Base-by-base conservation (phyloP, 2,797 vertebrate genomes). In the Morus bassanus region DNA sequence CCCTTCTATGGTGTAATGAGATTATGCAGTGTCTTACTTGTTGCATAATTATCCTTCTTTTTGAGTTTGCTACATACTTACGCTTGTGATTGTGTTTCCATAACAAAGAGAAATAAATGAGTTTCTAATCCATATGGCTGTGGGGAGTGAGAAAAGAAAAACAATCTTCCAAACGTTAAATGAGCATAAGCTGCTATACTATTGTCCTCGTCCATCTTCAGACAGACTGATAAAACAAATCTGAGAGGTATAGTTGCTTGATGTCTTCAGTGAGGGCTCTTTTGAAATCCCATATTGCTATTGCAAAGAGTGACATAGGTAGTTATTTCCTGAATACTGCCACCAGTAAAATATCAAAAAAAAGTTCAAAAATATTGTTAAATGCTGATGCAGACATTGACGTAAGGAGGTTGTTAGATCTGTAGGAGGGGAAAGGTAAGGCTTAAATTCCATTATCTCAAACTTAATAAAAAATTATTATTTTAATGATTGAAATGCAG, bases 71-170 rank as follows among this genome's bases (percentile, higher is more conserved):
- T 74, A 13, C 60, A 33, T 67, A 82, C 7, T 91, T 91, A 23
- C 0, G 0, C 53, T 87, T 89, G 72, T 94, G 54, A 35, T 12
- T 91, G 18, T 95, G 54, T 79, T 91, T 93, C 87, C 35, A 41
- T 93, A 89, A 96, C 73, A 93, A 67, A 79, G 54, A 76, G 43
- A 95, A 96, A 94, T 89, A 94, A 96, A 89, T 88, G 8, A 74
- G 21, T 79, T 92, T 85, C 63, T 96, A 91, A 86, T 87, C 67
- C 67, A 54, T 93, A 81, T 89, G 88, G 27, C 59, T 84, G 24
- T 68, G 41, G 24, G 61, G 46, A 91, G 37, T 57, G 19, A 65
- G 56, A 64, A 92, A 76, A 92, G 48, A 35, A 85, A 89, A 87
- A 78, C 57, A 68, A 35, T 87, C 65, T 89, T 91, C 43, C 33